Conservation (phyloP, 2,113 vertebrate genomes). For the Rhegmatorhina hoffmannsi region DNA sequence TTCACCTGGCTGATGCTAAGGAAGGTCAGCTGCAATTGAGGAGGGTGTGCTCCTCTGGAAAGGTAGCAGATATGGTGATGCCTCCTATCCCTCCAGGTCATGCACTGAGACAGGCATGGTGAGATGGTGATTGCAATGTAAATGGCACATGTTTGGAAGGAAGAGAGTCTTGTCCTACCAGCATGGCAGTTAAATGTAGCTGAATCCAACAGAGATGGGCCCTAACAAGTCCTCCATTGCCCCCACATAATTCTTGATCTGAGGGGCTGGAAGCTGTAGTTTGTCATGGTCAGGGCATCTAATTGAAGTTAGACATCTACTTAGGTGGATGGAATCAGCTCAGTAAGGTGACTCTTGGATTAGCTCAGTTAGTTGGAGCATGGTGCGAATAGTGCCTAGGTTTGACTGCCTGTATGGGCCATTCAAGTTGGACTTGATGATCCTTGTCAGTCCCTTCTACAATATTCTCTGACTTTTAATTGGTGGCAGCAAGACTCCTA, state of each 20-base stretch:
- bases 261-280: neutral
- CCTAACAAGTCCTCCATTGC: neutral
- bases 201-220: neutral
- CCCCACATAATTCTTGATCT: neutral
- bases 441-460: neutral
- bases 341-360: neutral
- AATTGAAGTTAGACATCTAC: neutral
- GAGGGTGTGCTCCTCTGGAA: neutral
- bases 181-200: neutral
- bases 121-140: neutral
- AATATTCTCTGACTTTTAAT: neutral
- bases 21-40: neutral
- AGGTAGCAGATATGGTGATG: neutral
- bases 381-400: neutral
- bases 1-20: neutral
- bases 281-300: neutral
- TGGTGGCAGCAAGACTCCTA: neutral
- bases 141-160: neutral
- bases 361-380: neutral
- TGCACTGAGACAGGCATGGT: neutral
- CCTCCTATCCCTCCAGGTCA: rapidly evolving
- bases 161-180: neutral
- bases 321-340: neutral
- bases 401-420: neutral
- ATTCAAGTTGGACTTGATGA: neutral